Base-by-base conservation (phyloP, 2,113 vertebrate species). In the Vulpes lagopus region DNA sequence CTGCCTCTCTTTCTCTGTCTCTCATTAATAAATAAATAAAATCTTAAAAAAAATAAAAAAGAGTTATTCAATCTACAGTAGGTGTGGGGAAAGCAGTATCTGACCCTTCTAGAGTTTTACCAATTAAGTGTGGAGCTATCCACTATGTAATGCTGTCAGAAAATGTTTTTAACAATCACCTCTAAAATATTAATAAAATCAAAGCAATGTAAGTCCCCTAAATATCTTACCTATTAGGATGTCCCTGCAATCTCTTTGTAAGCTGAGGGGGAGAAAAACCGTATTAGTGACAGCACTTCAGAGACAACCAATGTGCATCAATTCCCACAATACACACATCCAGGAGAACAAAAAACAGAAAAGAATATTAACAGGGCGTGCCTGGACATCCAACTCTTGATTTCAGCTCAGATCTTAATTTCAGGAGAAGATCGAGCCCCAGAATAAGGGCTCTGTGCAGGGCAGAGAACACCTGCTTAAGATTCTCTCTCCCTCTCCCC, bases 231-330 rank as follows among this genome's bases (percentile, higher is more conserved):
- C 98, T 98, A 73, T 99, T 99, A 6, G 99, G 99, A 94, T 99
- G 99, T 79, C 99, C 99, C 96, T 99, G 99, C 89, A 99, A 98
- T 95, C 99, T 99, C 96, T 99, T 99, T 0, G 99, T 99, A 93
- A 99, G 98, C 99, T 99, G 65, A 60, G 95, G 96, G 20, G 84
- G 73, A 97, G 57, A 90, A 97, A 82, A 81, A 64, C 17, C 97
- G 25, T 20, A 32, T 91, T 91, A 16, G 81, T 82, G 93, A 23
- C 25, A 97, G 64, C n/a, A 89, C 14, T 69, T 82, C 60, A 65
- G 11, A 92, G 22, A 7, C 32, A 53, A 32, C 15, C 60, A 22
- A 83, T 87, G 6, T 19, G 86, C 25, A 88, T 17, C 53, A 91
- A 64, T 35, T 80, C 22, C 78, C 53, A 69, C 0, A 0, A 53